Evolutionary conservation across 2,113 vertebrate species (phyloP).

Genomic region (Plecotus auritus): DNA sequence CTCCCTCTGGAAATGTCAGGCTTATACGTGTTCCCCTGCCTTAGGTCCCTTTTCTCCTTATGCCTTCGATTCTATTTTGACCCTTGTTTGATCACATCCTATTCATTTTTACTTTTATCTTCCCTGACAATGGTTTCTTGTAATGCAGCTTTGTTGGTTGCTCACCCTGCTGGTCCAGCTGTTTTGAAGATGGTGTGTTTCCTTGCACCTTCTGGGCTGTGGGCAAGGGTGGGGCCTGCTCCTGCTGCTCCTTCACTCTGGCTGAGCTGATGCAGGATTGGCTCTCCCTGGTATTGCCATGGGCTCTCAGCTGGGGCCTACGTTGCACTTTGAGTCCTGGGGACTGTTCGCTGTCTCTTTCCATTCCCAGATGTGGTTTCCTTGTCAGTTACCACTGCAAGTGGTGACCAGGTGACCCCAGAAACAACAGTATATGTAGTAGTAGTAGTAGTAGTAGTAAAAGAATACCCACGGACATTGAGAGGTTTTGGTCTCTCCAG

Average conservation of each 20-base stretch:
- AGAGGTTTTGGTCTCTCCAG: background rate
- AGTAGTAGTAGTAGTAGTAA: background rate
- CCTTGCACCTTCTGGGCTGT: background rate
- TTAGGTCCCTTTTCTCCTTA: constrained; percentile 54
- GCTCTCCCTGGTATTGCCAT: background rate
- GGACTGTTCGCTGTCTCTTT: background rate
- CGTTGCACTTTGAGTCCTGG: background rate
- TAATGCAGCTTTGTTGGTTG: background rate
- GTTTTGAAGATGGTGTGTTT: background rate
- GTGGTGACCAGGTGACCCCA: background rate
- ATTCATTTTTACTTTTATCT: constrained; percentile 45
- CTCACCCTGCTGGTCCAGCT: background rate
- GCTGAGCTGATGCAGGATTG: background rate
- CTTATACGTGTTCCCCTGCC: constrained; percentile 69
- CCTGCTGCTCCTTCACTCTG: background rate
- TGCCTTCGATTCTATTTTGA: constrained; percentile 19
- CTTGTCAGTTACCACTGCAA: background rate
- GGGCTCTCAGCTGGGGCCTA: background rate
- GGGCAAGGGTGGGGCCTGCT: background rate
- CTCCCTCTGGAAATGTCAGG: constrained; percentile 73
- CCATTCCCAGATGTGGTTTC: background rate
- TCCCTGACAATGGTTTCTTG: background rate
- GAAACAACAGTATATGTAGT: background rate
- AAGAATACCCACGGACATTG: background rate
- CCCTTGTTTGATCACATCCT: background rate